A percentile compares a stretch with the other conserved stretches of the same genome.
phyloP scores from a whole-genome alignment of 2,797 vertebrate species.

The Pseudotriccus pelzelni region DNA sequence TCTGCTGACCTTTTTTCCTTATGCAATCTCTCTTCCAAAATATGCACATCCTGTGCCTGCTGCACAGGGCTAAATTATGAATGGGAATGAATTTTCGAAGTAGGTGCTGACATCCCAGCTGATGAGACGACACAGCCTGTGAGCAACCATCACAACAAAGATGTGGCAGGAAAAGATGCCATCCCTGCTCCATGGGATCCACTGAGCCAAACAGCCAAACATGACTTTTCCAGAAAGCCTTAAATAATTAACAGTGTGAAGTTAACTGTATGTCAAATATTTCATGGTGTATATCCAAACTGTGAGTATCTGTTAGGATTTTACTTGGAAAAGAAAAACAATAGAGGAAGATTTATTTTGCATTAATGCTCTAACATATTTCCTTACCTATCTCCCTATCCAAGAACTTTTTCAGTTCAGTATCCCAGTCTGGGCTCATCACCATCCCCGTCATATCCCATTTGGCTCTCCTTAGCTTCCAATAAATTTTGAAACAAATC shows the following conservation, averaged over 20 bases:
- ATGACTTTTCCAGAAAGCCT: background rate
- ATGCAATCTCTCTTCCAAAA: background rate
- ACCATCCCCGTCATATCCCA: background rate
- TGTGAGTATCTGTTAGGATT: background rate
- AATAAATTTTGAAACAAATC: background rate
- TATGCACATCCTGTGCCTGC: background rate
- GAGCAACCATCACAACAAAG: background rate
- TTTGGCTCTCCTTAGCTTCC: background rate
- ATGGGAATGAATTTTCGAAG: background rate
- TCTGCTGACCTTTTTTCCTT: background rate
- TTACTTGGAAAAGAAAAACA: background rate
- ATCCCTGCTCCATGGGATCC: background rate
- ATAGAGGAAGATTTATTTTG: background rate
- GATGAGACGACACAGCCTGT: background rate
- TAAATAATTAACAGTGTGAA: background rate
- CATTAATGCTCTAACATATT: background rate
- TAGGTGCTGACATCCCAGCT: background rate
- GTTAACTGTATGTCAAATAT: background rate
- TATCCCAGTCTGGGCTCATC: background rate
- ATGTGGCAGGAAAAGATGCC: background rate
- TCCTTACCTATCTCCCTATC: background rate
- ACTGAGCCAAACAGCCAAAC: background rate
- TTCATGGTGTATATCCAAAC: background rate
- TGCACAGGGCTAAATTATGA: background rate
- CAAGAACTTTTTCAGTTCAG: background rate